phyloP scores from a whole-genome alignment of 2,113 vertebrate genomes.

The Megaptera novaeangliae region DNA sequence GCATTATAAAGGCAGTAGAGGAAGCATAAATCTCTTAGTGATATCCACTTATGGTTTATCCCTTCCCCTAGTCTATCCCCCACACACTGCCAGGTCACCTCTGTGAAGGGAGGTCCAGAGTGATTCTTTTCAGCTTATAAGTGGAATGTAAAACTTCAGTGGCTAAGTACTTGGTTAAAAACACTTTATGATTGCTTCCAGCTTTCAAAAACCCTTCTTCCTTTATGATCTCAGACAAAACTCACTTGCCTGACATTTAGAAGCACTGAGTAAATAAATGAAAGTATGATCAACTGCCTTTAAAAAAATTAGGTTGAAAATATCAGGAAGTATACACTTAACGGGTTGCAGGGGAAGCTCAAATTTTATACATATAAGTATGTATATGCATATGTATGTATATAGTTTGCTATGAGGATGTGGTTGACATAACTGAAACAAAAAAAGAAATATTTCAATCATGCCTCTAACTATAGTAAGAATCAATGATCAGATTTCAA shows the following conservation, averaged over 20 bases:
- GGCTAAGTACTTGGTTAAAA: not conserved
- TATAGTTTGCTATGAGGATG: not conserved
- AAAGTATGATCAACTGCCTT: not conserved
- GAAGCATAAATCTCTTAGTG: not conserved
- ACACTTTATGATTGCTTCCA: not conserved
- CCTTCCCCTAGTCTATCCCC: not conserved
- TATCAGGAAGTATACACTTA: not conserved
- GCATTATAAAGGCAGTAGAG: not conserved
- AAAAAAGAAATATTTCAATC: not conserved
- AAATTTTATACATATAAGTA: not conserved
- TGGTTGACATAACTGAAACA: not conserved
- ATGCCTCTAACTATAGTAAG: not conserved
- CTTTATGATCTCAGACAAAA: not conserved
- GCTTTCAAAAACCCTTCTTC: not conserved
- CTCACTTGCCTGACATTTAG: not conserved
- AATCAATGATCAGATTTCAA: not conserved
- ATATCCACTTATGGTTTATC: not conserved
- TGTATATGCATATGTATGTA: too few relatives aligned
- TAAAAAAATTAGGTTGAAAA: not conserved
- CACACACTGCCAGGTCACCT: not conserved
- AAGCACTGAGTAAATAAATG: not conserved
- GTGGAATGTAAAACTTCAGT: not conserved
- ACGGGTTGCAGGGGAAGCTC: not conserved
- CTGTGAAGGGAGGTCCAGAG: not conserved
- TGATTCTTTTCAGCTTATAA: not conserved